A percentile compares a stretch with the other conserved stretches of the same genome.
Conservation (phyloP, 2,888 invertebrate genomes). For the Lasioglossum malachurum region DNA sequence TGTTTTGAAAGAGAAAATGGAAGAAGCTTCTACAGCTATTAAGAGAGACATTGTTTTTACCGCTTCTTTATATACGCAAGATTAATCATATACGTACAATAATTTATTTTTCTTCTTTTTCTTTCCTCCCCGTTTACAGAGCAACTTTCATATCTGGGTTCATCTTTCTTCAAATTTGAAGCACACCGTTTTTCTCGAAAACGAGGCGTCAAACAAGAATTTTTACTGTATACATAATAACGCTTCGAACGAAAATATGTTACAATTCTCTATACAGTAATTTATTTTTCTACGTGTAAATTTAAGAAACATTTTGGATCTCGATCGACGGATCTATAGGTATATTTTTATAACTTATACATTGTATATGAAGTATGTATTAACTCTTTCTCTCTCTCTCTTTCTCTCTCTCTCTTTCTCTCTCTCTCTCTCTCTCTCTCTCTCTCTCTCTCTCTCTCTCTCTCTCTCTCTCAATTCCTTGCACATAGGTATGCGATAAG, state of each 20-base stretch:
- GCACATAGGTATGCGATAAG: background rate
- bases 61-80: constrained; percentile 95
- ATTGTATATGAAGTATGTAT: background rate
- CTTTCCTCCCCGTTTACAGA: background rate
- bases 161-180: too few species aligned
- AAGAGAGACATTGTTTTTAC: constrained; percentile 99
- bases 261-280: constrained; percentile 28
- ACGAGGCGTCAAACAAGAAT: too few species aligned
- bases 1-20: constrained; percentile 96
- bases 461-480: too few species aligned
- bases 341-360: constrained; percentile 45
- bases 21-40: constrained; percentile 96
- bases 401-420: too few species aligned
- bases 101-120: background rate
- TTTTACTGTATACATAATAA: background rate
- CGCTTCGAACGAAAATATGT: background rate
- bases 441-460: too few species aligned
- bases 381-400: too few species aligned
- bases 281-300: constrained; percentile 46
- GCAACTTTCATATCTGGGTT: too few species aligned
- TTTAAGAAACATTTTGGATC: constrained; percentile 20
- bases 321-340: constrained; percentile 11
- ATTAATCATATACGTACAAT: constrained; percentile 59
- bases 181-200: too few species aligned
- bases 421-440: too few species aligned